Evolutionary conservation across 2,113 vertebrate genomes (phyloP).

Genomic region (Mugil cephalus): DNA sequence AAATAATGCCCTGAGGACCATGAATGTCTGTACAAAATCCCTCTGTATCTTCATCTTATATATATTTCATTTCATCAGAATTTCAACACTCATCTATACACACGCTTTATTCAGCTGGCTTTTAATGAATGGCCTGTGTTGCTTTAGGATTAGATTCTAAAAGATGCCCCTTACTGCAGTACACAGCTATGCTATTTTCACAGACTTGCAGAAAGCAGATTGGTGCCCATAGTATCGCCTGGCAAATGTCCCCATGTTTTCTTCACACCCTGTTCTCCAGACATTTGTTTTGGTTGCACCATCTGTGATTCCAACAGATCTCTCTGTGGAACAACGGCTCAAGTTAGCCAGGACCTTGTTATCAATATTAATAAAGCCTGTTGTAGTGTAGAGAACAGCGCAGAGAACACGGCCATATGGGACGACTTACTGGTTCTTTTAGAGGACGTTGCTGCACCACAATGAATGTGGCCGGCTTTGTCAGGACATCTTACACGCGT

Average conservation of each 20-base stretch:
- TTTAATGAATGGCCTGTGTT: not conserved
- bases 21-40: not conserved
- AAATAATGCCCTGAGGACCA: not conserved
- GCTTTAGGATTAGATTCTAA: not conserved
- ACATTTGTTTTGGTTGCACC: conserved; percentile 28
- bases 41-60: no score
- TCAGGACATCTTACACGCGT: not conserved
- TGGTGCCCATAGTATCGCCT: not conserved
- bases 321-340: conserved; percentile 29
- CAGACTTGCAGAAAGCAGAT: conserved; percentile 1
- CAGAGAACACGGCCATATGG: conserved; percentile 24
- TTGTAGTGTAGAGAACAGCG: conserved; percentile 16
- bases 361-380: conserved; percentile 50
- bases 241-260: conserved; percentile 24
- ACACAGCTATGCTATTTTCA: conserved; percentile 14
- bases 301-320: conserved; percentile 52
- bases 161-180: conserved; percentile 1
- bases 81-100: no score
- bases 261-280: conserved; percentile 7
- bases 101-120: no score
- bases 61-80: no score
- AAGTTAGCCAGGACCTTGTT: conserved; percentile 17
- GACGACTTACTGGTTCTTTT: not conserved
- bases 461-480: conserved; percentile 8
- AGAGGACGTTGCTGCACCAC: not conserved